Evolutionary conservation across 23 tunicate species (phyloP).

Genomic region (Botrylloides violaceus): DNA sequence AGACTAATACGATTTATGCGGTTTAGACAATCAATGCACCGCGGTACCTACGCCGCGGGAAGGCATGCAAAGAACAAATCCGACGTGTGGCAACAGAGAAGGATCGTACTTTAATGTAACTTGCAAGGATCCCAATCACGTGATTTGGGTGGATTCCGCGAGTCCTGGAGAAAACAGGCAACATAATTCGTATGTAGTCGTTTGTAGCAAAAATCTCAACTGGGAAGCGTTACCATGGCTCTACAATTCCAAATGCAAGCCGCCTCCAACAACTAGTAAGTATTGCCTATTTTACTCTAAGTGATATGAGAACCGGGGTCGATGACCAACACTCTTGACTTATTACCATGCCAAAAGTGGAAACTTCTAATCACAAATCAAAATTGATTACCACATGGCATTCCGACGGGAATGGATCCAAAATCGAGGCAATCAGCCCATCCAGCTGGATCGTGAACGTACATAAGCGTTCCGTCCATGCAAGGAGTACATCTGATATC

Average conservation of each 20-base stretch:
- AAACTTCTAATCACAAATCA: too few relatives aligned
- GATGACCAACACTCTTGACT: too few relatives aligned
- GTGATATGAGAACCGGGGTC: too few relatives aligned
- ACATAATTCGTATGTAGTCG: not conserved
- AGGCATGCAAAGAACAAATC: not conserved
- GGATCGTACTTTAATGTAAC: not conserved
- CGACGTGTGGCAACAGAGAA: not conserved
- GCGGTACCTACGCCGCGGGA: not conserved
- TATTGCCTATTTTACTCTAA: not conserved
- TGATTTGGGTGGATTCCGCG: not conserved
- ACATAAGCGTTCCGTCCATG: too few relatives aligned
- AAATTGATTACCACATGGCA: too few relatives aligned
- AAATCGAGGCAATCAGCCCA: too few relatives aligned
- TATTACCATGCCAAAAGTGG: too few relatives aligned
- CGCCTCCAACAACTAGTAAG: constrained; percentile 8
- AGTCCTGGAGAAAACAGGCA: not conserved
- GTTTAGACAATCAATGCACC: not conserved
- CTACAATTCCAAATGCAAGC: constrained; percentile 6
- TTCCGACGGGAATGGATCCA: too few relatives aligned
- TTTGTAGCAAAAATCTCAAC: constrained; percentile 2
- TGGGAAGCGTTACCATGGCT: constrained; percentile 6
- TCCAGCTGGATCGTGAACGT: too few relatives aligned
- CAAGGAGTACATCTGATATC: too few relatives aligned
- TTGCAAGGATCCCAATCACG: not conserved
- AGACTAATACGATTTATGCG: too few relatives aligned